A percentile compares a stretch with the other conserved stretches of the same genome.
phyloP scores from a whole-genome alignment of 2,797 vertebrate genomes.

The Danio aesculapii region DNA sequence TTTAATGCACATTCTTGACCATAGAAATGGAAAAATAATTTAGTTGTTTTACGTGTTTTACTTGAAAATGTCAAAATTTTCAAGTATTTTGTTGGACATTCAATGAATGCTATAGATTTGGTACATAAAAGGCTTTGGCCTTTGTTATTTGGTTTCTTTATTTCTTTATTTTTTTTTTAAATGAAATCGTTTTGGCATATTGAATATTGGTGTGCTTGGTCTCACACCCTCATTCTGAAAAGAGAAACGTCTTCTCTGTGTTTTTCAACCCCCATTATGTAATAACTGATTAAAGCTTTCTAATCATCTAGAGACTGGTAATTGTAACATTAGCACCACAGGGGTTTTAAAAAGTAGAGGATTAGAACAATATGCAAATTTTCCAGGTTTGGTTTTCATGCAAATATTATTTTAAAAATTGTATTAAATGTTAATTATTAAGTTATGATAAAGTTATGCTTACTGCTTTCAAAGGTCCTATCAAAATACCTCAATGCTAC shows the following conservation, averaged over 20 bases:
- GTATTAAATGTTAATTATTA: not conserved
- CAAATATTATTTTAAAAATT: not conserved
- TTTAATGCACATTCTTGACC: too few relatives aligned
- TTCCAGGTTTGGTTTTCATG: not conserved
- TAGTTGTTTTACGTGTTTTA: too few relatives aligned
- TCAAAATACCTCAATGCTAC: not conserved
- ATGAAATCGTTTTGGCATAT: not conserved
- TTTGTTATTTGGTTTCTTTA: too few relatives aligned
- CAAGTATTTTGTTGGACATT: slow-evolving; percentile 7
- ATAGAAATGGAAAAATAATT: too few relatives aligned
- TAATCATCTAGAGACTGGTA: slow-evolving; percentile 25
- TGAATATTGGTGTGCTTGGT: not conserved
- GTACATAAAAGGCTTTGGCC: not conserved
- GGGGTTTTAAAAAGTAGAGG: slow-evolving; percentile 11
- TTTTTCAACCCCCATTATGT: not conserved
- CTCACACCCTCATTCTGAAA: not conserved
- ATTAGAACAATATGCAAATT: slow-evolving; percentile 33
- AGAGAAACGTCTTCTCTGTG: not conserved
- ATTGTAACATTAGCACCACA: slow-evolving; percentile 20
- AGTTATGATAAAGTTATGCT: not conserved
- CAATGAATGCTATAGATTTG: too few relatives aligned
- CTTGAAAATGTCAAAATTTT: slow-evolving; percentile 24
- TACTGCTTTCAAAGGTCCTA: not conserved
- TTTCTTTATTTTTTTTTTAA: too few relatives aligned
- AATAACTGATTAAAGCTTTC: slow-evolving; percentile 22